Base-by-base conservation (phyloP, 2,797 vertebrate species). In the Allochrocebus solatus region DNA sequence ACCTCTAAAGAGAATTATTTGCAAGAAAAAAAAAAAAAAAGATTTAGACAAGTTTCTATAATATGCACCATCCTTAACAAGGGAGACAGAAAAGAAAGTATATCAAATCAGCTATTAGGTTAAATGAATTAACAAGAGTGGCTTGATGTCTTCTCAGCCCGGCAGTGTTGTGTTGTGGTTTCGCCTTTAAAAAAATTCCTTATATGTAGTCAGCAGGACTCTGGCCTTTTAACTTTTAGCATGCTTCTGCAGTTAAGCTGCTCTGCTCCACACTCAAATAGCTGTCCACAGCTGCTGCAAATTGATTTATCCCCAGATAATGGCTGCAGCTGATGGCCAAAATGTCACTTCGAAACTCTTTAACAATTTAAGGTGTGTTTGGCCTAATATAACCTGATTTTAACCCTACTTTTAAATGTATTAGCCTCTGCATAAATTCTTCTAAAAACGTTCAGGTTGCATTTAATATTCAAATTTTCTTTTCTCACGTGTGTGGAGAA, bases 271-370 rank as follows among this genome's bases (percentile, higher is more conserved):
- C 79, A 87, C 82, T 53, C 98, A 97, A 94, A 95, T 53, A 92
- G 72, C 97, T 97, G 97, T 95, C 98, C 96, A 96, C 88, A 96
- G 97, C 96, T 96, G 78, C 97, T 39, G 14, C 93, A 96, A 96
- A 98, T 84, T 97, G 97, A 98, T 98, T 98, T 98, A 98, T 97
- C 86, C 93, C 83, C 95, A 95, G 95, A 95, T 41, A n/a, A 64
- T 94, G 74, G 80, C 41, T 97, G 94, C 75, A 24, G 82, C 88
- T 36, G 57, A 97, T 98, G 97, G 97, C 97, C 97, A 96, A 98
- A 98, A 98, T 96, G 97, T 97, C 95, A 94, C 91, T 93, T 94
- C 92, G 91, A 97, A 97, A 96, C 81, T 96, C 94, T 93, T 91
- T 16, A 96, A 84, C 83, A 75, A 98, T 98, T 96, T 88, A 93